Percentiles rank a stretch among this genome's conserved stretches.
Evolutionary conservation across 2,113 vertebrate genomes (phyloP).

Genomic region (Ailuropoda melanoleuca): DNA sequence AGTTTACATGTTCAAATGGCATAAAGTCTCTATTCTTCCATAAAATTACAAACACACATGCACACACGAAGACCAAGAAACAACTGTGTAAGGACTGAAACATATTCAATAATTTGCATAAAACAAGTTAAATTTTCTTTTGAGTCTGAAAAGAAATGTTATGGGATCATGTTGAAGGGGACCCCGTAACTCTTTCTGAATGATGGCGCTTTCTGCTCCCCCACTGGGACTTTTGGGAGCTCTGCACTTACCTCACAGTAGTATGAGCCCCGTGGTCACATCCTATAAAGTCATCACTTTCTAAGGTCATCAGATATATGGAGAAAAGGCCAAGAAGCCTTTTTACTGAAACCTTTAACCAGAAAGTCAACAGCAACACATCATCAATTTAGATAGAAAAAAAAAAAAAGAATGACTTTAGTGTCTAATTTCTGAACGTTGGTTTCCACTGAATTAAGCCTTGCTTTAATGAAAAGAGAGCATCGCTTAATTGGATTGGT

Average conservation of each 20-base stretch:
- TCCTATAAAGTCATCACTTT: constrained; percentile 79
- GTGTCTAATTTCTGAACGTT: not conserved
- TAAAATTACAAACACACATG: not conserved
- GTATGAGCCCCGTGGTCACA: constrained; percentile 61
- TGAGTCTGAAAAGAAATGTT: not conserved
- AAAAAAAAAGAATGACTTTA: not conserved
- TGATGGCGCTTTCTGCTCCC: constrained; percentile 26
- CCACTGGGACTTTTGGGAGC: constrained; percentile 54
- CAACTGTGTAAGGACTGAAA: too few species aligned
- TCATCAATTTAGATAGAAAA: constrained; percentile 44
- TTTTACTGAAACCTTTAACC: not conserved
- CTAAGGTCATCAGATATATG: constrained; percentile 77
- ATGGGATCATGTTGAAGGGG: not conserved
- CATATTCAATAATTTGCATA: not conserved
- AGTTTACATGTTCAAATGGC: not conserved
- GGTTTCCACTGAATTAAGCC: constrained; percentile 46
- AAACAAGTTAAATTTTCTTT: constrained; percentile 26
- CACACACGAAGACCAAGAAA: not conserved
- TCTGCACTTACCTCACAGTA: constrained; percentile 67
- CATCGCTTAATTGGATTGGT: not conserved
- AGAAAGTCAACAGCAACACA: not conserved
- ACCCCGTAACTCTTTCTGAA: constrained; percentile 4
- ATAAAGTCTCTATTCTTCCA: not conserved
- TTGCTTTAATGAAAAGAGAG: not conserved
- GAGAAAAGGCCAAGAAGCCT: constrained; percentile 68